Evolutionary conservation across 2,113 vertebrate species (phyloP).

Genomic region (Megaleporinus macrocephalus): DNA sequence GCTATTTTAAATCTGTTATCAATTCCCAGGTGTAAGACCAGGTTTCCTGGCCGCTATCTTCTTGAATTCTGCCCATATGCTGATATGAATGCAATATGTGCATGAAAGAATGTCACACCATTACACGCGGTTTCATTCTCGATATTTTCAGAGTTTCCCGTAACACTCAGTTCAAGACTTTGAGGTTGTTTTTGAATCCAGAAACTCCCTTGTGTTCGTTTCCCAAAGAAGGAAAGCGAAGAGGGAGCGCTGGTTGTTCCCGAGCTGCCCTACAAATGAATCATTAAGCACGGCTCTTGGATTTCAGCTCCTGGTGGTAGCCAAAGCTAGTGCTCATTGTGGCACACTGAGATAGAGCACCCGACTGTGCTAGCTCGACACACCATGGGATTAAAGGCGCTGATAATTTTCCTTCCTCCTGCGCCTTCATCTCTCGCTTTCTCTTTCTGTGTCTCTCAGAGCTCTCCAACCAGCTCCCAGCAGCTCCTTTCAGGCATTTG

Average conservation of each 20-base stretch:
- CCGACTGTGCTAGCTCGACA: conserved; percentile 44
- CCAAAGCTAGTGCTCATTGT: conserved; percentile 33
- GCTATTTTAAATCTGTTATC: conserved; percentile 7
- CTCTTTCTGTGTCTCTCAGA: conserved; percentile 25
- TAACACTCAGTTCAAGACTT: conserved; percentile 9
- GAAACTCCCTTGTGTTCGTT: not conserved
- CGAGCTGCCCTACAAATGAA: conserved; percentile 11
- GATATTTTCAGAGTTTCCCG: not conserved
- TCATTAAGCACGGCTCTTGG: conserved; percentile 20
- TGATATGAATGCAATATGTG: not conserved
- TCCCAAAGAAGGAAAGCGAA: not conserved
- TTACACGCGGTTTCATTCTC: not conserved
- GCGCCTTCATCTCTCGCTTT: conserved; percentile 37
- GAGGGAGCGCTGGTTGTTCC: not conserved
- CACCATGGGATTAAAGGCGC: conserved; percentile 53
- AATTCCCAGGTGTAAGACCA: conserved; percentile 16
- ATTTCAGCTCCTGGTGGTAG: conserved; percentile 25
- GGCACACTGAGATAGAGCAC: conserved; percentile 32
- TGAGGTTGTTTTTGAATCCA: conserved; percentile 18
- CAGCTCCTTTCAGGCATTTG: conserved; percentile 1
- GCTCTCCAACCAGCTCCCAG: conserved; percentile 5
- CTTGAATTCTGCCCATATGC: not conserved
- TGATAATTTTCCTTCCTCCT: conserved; percentile 40
- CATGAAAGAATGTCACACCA: not conserved
- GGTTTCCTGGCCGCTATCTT: not conserved